phyloP scores from a whole-genome alignment of 2,113 vertebrate species.

The Ardeotis arabs region DNA sequence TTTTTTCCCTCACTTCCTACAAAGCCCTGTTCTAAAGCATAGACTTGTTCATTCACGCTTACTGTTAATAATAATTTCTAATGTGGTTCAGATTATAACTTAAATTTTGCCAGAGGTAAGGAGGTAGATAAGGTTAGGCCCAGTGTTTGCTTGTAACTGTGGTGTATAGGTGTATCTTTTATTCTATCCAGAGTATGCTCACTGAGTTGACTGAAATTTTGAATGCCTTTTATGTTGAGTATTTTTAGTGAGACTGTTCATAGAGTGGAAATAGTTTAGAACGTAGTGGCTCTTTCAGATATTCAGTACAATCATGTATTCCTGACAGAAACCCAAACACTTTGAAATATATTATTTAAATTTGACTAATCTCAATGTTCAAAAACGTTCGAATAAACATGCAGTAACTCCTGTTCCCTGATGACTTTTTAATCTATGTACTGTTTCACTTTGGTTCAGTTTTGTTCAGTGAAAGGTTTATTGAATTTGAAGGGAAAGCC shows the following conservation, averaged over 20 bases:
- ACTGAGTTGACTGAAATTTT: background rate
- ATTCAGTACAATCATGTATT: fast-evolving
- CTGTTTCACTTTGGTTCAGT: background rate
- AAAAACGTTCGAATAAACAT: background rate
- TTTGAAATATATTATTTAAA: background rate
- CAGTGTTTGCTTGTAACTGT: background rate
- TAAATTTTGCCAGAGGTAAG: background rate
- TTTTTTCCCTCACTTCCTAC: background rate
- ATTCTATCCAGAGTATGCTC: background rate
- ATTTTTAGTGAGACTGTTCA: background rate
- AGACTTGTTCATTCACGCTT: background rate
- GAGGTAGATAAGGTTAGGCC: background rate
- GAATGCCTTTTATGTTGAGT: background rate
- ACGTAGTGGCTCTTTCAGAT: background rate
- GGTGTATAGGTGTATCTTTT: background rate
- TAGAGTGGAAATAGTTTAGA: background rate
- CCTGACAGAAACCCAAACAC: background rate
- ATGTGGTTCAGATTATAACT: background rate
- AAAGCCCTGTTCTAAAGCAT: background rate
- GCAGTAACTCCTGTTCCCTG: background rate
- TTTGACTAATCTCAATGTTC: background rate
- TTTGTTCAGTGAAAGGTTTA: background rate
- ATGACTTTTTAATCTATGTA: background rate
- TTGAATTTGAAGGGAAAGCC: background rate
- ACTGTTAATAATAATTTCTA: background rate